A percentile compares a stretch with the other conserved stretches of the same genome.
Evolutionary conservation across 2,888 invertebrate genomes (phyloP).

Genomic region (Eristalis pertinax): DNA sequence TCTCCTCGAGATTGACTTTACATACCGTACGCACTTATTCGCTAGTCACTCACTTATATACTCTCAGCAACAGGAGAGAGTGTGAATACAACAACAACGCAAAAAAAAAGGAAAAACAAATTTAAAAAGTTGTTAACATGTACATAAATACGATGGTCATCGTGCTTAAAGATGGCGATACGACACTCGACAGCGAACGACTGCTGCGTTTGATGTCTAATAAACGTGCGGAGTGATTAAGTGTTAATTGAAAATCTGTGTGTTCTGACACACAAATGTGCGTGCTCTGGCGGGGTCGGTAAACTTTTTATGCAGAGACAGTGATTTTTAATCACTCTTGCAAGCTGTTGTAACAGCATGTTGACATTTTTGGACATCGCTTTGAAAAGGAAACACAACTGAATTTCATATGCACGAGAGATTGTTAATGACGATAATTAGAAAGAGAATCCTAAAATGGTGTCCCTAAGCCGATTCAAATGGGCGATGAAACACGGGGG

Average conservation of each 20-base stretch:
- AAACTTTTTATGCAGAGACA: constrained; percentile 15
- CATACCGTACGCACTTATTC: neutral
- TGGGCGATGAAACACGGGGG: neutral
- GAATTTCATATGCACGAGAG: neutral
- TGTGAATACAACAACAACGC: neutral
- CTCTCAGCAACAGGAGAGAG: neutral
- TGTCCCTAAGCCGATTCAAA: neutral
- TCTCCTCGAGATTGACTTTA: constrained; percentile 3
- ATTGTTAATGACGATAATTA: neutral
- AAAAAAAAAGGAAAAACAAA: constrained; percentile 5
- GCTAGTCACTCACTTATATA: constrained; percentile 1
- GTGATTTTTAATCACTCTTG: neutral
- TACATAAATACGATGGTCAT: constrained; percentile 29
- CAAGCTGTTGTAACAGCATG: neutral
- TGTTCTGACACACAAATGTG: constrained; percentile 26
- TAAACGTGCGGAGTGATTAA: constrained; percentile 44
- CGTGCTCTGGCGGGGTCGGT: constrained; percentile 22
- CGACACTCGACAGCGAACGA: constrained; percentile 12
- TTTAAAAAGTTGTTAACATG: constrained; percentile 36
- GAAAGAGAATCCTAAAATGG: neutral
- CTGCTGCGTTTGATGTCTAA: constrained; percentile 41
- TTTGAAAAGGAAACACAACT: neutral
- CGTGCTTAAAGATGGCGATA: neutral
- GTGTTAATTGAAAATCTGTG: constrained; percentile 45
- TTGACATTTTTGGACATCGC: constrained; percentile 3